These are phyloP conservation scores for Stictonetta naevosa DNA, from an alignment of 2,113 vertebrate species.

Conservation along the genomic window DNA sequence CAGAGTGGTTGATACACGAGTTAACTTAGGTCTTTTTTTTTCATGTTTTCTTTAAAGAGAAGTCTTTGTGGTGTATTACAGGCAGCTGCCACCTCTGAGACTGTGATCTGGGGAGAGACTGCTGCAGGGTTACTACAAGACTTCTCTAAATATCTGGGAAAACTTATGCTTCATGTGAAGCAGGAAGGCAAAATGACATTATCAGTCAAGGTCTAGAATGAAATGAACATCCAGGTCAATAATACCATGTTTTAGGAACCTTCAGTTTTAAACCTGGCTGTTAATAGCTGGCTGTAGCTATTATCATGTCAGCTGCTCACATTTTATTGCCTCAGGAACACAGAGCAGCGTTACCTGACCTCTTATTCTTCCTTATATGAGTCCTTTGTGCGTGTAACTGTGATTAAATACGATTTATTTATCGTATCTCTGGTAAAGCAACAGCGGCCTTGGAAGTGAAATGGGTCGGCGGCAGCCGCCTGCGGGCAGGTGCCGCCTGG, in stretches of 20 bases:
- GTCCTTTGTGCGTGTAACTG: accelerated
- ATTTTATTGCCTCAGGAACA: accelerated
- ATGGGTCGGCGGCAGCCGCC: accelerated
- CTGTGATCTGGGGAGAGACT: not conserved
- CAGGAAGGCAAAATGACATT: not conserved
- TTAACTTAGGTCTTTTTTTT: not conserved
- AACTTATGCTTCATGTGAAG: no score
- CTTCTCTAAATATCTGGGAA: not conserved
- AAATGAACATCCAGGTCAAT: not conserved
- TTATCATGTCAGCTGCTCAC: accelerated
- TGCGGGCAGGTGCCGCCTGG: not conserved
- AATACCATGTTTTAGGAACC: accelerated
- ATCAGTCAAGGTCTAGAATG: not conserved
- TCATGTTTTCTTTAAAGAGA: not conserved
- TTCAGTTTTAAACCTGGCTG: not conserved
- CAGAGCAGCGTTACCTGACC: no score
- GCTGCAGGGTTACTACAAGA: not conserved
- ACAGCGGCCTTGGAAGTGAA: not conserved
- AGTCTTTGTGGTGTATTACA: not conserved
- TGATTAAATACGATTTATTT: accelerated
- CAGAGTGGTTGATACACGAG: no score
- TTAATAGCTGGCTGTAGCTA: not conserved
- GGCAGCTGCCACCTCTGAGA: not conserved
- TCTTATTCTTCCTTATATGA: accelerated
- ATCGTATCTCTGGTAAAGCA: accelerated